phyloP scores from a whole-genome alignment of 2,888 invertebrate species.

The Netelia virgata region DNA sequence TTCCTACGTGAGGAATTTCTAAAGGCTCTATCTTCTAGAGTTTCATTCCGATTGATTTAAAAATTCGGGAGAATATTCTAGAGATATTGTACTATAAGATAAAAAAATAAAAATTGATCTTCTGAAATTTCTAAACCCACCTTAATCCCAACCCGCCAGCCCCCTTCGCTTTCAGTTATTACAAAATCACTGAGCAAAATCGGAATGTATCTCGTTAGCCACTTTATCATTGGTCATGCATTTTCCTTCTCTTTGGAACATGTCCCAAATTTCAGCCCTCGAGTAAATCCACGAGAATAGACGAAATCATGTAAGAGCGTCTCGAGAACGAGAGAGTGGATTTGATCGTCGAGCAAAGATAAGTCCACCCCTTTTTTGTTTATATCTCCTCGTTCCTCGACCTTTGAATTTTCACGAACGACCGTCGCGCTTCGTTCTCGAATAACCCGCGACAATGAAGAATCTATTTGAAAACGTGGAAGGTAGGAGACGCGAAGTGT shows the following conservation, averaged over 20 bases:
- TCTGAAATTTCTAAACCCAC: too few species aligned
- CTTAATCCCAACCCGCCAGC: too few species aligned
- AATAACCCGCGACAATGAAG: slow-evolving; percentile 1
- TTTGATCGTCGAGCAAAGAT: not conserved
- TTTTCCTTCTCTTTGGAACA: not conserved
- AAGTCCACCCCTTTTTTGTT: not conserved
- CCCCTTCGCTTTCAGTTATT: not conserved
- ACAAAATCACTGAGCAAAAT: not conserved
- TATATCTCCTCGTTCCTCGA: not conserved
- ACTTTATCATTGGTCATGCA: not conserved
- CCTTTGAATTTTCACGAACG: not conserved
- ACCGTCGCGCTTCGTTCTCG: slow-evolving; percentile 9
- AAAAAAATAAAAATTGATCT: too few species aligned
- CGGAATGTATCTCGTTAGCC: not conserved
- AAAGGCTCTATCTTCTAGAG: too few species aligned
- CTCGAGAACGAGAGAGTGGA: not conserved
- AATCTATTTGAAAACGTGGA: slow-evolving; percentile 4
- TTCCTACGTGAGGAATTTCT: too few species aligned
- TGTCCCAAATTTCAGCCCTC: not conserved
- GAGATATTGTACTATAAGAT: too few species aligned
- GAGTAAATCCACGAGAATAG: not conserved
- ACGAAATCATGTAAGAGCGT: not conserved
- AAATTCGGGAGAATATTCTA: too few species aligned
- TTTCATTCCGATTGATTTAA: too few species aligned
- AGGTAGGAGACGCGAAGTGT: not conserved